Percentiles rank a stretch among this genome's conserved stretches.
phyloP scores from a whole-genome alignment of 2,888 invertebrate species.

The Podabrus alpinus region DNA sequence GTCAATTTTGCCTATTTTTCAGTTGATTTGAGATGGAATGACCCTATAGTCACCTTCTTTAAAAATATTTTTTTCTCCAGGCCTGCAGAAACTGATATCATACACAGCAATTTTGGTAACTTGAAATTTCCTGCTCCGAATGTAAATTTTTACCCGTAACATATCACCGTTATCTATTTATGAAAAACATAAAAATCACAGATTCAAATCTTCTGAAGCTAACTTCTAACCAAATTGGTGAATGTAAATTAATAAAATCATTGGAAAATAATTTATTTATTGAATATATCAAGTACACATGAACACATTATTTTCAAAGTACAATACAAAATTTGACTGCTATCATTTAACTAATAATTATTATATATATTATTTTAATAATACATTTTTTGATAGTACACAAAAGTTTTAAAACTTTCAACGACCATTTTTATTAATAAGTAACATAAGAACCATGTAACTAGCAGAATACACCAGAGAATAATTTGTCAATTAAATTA shows the following conservation, averaged over 20 bases:
- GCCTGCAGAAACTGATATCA: no score
- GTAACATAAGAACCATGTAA: neutral
- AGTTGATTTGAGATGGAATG: no score
- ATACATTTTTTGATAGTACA: neutral
- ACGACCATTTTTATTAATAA: neutral
- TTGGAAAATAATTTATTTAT: neutral
- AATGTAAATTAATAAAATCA: neutral
- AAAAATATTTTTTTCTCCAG: no score
- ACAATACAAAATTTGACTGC: neutral
- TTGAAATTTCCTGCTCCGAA: no score
- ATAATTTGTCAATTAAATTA: neutral
- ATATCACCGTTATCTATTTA: no score
- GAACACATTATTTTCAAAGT: neutral
- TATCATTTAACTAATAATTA: neutral
- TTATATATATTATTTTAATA: neutral
- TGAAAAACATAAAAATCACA: no score
- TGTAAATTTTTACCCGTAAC: no score
- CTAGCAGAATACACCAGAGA: neutral
- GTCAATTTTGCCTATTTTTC: no score
- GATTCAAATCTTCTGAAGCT: no score
- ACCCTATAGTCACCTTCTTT: no score
- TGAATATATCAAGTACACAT: neutral
- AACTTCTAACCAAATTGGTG: no score
- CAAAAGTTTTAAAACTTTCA: neutral
- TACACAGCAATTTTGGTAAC: no score